Conservation (phyloP, 2,888 invertebrate genomes). For the Clitarchus hookeri region DNA sequence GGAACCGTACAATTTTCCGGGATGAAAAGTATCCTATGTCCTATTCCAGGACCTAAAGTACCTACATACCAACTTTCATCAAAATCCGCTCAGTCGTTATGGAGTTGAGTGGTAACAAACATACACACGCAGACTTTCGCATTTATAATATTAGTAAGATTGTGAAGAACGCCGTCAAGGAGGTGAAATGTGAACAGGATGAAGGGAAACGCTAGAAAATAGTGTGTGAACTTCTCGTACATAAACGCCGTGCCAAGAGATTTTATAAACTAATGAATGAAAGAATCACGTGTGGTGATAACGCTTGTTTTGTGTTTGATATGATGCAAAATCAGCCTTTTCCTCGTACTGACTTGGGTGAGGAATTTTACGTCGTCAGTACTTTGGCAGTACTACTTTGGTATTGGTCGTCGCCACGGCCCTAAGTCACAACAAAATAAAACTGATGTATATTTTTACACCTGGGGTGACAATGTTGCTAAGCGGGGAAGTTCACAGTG, state of each 20-base stretch:
- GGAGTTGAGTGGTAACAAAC: no score
- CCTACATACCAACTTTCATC: no score
- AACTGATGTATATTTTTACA: slow-evolving; percentile 5
- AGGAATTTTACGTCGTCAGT: slow-evolving; percentile 16
- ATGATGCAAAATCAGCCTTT: slow-evolving; percentile 26
- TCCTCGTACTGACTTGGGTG: slow-evolving; percentile 21
- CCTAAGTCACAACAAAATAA: slow-evolving; percentile 19
- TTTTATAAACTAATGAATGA: slow-evolving; percentile 26
- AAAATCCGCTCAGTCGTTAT: no score
- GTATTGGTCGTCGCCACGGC: slow-evolving; percentile 17
- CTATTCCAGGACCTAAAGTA: no score
- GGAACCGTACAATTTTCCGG: no score
- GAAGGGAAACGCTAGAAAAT: not conserved
- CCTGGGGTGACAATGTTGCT: slow-evolving; percentile 16
- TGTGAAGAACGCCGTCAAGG: slow-evolving; percentile 24
- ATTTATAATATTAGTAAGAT: no score
- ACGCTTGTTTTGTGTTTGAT: slow-evolving; percentile 21
- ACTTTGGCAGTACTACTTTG: slow-evolving; percentile 22
- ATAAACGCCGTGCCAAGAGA: slow-evolving; percentile 5
- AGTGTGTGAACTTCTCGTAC: slow-evolving; percentile 27
- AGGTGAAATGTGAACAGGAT: slow-evolving; percentile 16
- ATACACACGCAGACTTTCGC: no score
- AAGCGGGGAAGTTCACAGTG: slow-evolving; percentile 19
- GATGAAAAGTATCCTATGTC: no score
- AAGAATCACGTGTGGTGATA: not conserved